These are phyloP conservation scores for Synanthedon formicaeformis DNA, from an alignment of 2,888 invertebrate species.

Conservation along the genomic window DNA sequence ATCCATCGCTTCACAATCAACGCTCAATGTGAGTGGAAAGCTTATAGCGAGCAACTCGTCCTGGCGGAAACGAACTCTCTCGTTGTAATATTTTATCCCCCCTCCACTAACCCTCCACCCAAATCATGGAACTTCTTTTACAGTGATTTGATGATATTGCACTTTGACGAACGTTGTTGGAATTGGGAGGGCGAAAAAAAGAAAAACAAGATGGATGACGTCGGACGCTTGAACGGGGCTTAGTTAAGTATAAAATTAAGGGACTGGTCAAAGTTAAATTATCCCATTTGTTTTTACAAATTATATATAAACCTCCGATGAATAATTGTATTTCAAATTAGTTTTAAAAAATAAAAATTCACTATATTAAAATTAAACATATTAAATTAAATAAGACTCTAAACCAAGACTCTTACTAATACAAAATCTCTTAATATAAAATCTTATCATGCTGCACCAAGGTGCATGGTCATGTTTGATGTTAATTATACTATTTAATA, in stretches of 20 bases:
- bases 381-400: too few relatives aligned
- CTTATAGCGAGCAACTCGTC: slow-evolving; percentile 20
- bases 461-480: too few relatives aligned
- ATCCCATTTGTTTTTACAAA: too few relatives aligned
- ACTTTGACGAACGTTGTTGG: slow-evolving; percentile 49
- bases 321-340: too few relatives aligned
- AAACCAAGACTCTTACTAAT: too few relatives aligned
- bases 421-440: too few relatives aligned
- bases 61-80: slow-evolving; percentile 44
- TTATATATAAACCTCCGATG: too few relatives aligned
- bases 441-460: too few relatives aligned
- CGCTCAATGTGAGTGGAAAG: too few relatives aligned
- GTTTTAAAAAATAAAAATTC: too few relatives aligned
- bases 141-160: slow-evolving; percentile 70
- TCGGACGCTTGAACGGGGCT: slow-evolving; percentile 13
- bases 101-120: slow-evolving; percentile 22
- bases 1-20: slow-evolving; percentile 10
- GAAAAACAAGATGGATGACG: slow-evolving; percentile 54
- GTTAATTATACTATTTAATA: too few relatives aligned
- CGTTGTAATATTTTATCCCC: slow-evolving; percentile 65
- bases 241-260: neutral
- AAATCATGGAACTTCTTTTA: slow-evolving; percentile 66
- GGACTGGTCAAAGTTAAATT: neutral
- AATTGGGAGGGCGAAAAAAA: slow-evolving; percentile 34
- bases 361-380: too few relatives aligned